Base-by-base conservation (phyloP, 2,113 vertebrate species). In the Rhipidura dahli region DNA sequence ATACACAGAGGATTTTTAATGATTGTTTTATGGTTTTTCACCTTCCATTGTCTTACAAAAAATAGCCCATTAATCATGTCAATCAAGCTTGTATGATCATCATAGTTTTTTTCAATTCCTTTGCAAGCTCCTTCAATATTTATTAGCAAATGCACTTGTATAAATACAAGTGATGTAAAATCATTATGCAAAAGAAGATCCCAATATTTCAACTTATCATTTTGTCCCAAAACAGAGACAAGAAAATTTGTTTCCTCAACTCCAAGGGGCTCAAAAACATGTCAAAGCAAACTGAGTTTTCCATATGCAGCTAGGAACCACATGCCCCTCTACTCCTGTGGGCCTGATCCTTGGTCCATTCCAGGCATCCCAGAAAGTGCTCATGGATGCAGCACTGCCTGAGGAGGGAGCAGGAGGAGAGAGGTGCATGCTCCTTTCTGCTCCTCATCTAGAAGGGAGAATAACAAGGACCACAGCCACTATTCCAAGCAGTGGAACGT, bases 281-380 rank as follows among this genome's bases (percentile, higher is more conserved):
- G 3, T 54, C 15, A 86, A 50, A 83, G 54, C 13, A 90, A 65
- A 24, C 1, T 33, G 19, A 75, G 13, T 56, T 83, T 88, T 77
- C 37, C 13, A 9, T 18, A 26, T 22, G 31, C 15, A 35, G 4
- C 24, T 10, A 33, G 40, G 49, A 78, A 53, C 2, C 9, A 69
- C 37, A 33, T 24, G 26, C 1, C 5, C 17, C 18, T 44, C 18
- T 2, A 1, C 8, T 56, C 7, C 30, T 49, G 31, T 33, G 12
- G 30, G 26, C 16, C 51, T 50, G 24, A 54, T 27, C 23, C 57
- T 63, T 61, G 33, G 12, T 22, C 22, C 20, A 19, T 27, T 42
- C 51, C 40, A 37, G 2, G 1, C 1, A 1, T 39, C 18, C 42
- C 4, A 14, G 44, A 44, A 64, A 2, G 1, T 0, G 3, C 0